phyloP scores from a whole-genome alignment of 2,797 vertebrate genomes.

The Sebastes goodei region DNA sequence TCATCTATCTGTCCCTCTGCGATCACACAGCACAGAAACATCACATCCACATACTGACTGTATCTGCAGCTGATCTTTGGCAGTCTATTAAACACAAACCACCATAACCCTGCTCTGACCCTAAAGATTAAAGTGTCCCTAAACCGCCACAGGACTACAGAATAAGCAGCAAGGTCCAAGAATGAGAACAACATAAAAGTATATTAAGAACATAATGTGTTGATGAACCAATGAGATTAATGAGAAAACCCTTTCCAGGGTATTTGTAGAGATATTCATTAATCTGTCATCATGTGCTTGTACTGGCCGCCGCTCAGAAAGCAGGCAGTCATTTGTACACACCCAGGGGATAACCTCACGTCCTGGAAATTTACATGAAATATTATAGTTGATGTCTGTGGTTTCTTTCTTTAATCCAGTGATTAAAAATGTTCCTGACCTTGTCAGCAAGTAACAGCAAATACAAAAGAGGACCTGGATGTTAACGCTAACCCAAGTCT shows the following conservation, averaged over 20 bases:
- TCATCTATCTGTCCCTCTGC: slow-evolving; percentile 23
- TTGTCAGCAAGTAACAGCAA: neutral
- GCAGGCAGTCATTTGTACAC: neutral
- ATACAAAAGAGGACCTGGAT: slow-evolving; percentile 5
- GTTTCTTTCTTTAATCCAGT: neutral
- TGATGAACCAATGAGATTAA: neutral
- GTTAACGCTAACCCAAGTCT: slow-evolving; percentile 74
- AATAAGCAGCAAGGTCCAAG: neutral
- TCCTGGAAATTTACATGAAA: slow-evolving; percentile 7
- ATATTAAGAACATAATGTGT: neutral
- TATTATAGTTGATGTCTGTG: neutral
- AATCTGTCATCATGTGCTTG: neutral
- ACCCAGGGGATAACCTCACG: neutral
- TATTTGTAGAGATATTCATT: slow-evolving; percentile 10
- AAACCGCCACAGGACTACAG: slow-evolving; percentile 1
- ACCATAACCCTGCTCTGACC: neutral
- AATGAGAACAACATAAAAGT: neutral
- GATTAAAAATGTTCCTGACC: neutral
- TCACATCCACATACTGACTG: neutral
- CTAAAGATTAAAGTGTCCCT: slow-evolving; percentile 34
- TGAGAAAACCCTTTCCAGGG: neutral
- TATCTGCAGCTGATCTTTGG: neutral
- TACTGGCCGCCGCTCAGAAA: neutral
- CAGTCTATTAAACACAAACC: slow-evolving; percentile 13
- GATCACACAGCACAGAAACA: slow-evolving; percentile 9